These are phyloP conservation scores for Gephyroberyx darwinii DNA, from an alignment of 2,797 vertebrate species.

Conservation along the genomic window DNA sequence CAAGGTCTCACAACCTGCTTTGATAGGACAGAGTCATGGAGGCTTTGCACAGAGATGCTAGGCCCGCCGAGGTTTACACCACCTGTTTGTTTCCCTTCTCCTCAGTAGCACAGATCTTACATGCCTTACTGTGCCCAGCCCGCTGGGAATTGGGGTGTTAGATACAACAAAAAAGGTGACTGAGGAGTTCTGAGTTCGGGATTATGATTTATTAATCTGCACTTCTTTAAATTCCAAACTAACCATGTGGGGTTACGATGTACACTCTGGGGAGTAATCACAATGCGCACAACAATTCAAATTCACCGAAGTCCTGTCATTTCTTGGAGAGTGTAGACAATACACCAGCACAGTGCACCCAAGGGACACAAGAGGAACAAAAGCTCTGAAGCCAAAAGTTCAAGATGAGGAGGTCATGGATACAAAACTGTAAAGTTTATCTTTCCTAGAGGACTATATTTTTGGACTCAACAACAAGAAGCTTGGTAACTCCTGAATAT, in stretches of 20 bases:
- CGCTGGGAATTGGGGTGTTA: slow-evolving; percentile 75
- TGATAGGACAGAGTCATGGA: slow-evolving; percentile 77
- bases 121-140: slow-evolving; percentile 68
- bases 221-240: slow-evolving; percentile 79
- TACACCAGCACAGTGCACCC: slow-evolving; percentile 59
- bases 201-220: slow-evolving; percentile 92
- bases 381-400: slow-evolving; percentile 55
- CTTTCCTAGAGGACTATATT: slow-evolving; percentile 59
- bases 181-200: slow-evolving; percentile 82
- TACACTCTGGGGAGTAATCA: slow-evolving; percentile 79
- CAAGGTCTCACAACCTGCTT: slow-evolving; percentile 77
- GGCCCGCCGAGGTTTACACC: slow-evolving; percentile 80
- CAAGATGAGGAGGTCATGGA: slow-evolving; percentile 64
- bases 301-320: slow-evolving; percentile 67
- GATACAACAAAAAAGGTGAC: slow-evolving; percentile 86
- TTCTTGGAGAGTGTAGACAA: slow-evolving; percentile 61
- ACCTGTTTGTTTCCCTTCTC: slow-evolving; percentile 84
- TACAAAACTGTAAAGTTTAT: slow-evolving; percentile 57
- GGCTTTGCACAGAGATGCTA: slow-evolving; percentile 65
- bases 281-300: slow-evolving; percentile 75
- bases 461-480: slow-evolving; percentile 47
- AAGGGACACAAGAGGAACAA: slow-evolving; percentile 58
- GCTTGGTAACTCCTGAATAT: slow-evolving; percentile 43
- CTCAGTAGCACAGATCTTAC: slow-evolving; percentile 72
- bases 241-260: slow-evolving; percentile 75